Evolutionary conservation across 2,888 invertebrate genomes (phyloP).

Genomic region (Quadriops clusia): DNA sequence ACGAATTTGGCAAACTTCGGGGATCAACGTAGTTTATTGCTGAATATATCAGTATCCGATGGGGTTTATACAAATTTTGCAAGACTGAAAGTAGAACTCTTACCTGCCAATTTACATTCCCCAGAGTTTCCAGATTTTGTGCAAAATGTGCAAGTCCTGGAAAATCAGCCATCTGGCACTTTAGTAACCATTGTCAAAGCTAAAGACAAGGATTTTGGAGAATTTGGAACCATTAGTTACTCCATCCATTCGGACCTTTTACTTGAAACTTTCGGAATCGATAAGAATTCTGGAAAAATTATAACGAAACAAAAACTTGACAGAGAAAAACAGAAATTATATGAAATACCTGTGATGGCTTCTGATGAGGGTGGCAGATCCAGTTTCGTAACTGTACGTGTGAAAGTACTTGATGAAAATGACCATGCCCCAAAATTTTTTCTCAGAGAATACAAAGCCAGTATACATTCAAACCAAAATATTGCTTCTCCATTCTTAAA

Average conservation of each 20-base stretch:
- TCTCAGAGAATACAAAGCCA: constrained; percentile 64
- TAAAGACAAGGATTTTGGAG: constrained; percentile 70
- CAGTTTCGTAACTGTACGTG: constrained; percentile 62
- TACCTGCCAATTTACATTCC: constrained; percentile 66
- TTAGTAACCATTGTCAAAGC: constrained; percentile 65
- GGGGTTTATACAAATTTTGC: constrained; percentile 89
- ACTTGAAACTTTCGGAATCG: constrained; percentile 61
- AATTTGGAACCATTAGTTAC: constrained; percentile 62
- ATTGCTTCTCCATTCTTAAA: constrained; percentile 47
- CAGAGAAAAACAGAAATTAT: constrained; percentile 56
- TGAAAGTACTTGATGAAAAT: constrained; percentile 72
- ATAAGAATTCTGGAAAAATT: constrained; percentile 59
- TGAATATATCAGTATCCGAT: constrained; percentile 92
- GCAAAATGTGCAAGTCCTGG: constrained; percentile 67
- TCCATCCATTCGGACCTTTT: constrained; percentile 64
- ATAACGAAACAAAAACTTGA: constrained; percentile 53
- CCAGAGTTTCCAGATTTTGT: constrained; percentile 68
- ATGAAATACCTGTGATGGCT: constrained; percentile 70
- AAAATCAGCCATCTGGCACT: constrained; percentile 69
- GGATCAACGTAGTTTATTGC: constrained; percentile 49
- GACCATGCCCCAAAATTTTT: constrained; percentile 72
- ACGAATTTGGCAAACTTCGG: constrained; percentile 65
- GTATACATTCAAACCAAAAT: constrained; percentile 49
- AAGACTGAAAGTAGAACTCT: constrained; percentile 62
- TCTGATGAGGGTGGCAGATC: constrained; percentile 71